Base-by-base conservation (phyloP, 2,797 vertebrate genomes). In the Characodon lateralis region DNA sequence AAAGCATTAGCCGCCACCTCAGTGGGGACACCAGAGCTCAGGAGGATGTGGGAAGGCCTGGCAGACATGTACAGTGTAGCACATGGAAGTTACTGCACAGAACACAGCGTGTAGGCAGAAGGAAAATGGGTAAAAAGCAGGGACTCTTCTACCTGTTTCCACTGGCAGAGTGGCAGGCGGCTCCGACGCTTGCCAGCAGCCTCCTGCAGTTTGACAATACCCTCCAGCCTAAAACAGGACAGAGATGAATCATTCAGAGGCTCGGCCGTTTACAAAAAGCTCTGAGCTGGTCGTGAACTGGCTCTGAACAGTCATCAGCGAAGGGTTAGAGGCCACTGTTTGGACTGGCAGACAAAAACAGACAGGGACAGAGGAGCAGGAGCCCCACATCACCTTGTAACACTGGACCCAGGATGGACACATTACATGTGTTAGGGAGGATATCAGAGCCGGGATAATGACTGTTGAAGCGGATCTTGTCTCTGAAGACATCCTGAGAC, bases 381-480 rank as follows among this genome's bases (percentile, higher is more conserved):
- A 68, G 78, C 70, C 22, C 78, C 79, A 82, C 69, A 84, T 91
- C 91, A 98, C 98, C 98, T 96, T 95, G 95, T 83, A 98, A 93
- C 53, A 88, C 89, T 43, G 95, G 92, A 16, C 97, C 97, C 75
- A 91, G 80, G 90, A 99, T 95, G 81, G 98, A 99, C 79, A 99
- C 93, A 55, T 99, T 99, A 78, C 96, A 97, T 13, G 98, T 99
- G 91, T 99, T 99, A 28, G 98, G 96, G 68, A 99, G 97, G 53
- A 92, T 85, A 41, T 95, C 95, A 0, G 96, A 92, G 50, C 95
- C 96, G 0, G 89, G 90, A 74, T 96, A 97, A 74, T 78, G 95
- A 88, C 96, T 97, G 92, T 98, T 99, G 88, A 99, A 90, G 78
- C 61, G 90, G 87, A 99, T 87, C 88, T 91, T 96, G 81, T 96